Conservation (phyloP, 2,888 invertebrate species). For the Blastobasis adustella region DNA sequence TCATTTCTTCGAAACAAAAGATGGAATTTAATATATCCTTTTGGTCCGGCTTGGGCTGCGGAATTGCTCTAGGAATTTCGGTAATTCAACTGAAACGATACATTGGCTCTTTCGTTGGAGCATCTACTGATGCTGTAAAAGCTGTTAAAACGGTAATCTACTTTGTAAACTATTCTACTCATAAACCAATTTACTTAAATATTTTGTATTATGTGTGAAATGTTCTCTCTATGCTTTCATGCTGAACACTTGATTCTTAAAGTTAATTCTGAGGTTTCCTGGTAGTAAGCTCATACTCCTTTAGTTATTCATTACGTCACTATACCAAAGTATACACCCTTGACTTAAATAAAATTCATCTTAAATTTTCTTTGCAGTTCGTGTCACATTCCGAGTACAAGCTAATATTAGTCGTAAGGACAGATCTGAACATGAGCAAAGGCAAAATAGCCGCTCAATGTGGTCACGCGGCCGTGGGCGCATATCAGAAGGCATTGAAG, state of each 20-base stretch:
- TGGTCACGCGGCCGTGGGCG: conserved; percentile 94
- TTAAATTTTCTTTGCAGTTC: conserved; percentile 37
- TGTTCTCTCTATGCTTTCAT: too few species aligned
- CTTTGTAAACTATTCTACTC: too few species aligned
- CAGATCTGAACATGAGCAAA: conserved; percentile 95
- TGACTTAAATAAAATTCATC: neutral
- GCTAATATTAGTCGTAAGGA: conserved; percentile 89
- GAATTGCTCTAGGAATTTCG: conserved; percentile 61
- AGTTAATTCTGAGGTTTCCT: too few species aligned
- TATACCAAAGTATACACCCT: neutral
- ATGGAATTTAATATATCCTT: conserved; percentile 58
- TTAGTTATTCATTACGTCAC: neutral
- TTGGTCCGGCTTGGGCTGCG: conserved; percentile 59
- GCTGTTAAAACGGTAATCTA: conserved; percentile 37
- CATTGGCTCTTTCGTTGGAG: conserved; percentile 23
- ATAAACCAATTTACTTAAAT: too few species aligned
- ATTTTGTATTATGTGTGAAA: too few species aligned
- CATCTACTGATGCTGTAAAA: conserved; percentile 11
- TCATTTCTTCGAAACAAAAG: conserved; percentile 45
- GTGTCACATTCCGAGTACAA: conserved; percentile 78
- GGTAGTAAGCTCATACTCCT: too few species aligned
- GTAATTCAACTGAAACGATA: conserved; percentile 48
- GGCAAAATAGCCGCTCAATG: conserved; percentile 96
- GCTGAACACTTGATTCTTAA: too few species aligned
- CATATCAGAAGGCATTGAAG: conserved; percentile 81